These are phyloP conservation scores for Heliocidaris erythrogramma DNA, from an alignment of 35 echinoderm and acorn worm genomes.

Conservation along the genomic window DNA sequence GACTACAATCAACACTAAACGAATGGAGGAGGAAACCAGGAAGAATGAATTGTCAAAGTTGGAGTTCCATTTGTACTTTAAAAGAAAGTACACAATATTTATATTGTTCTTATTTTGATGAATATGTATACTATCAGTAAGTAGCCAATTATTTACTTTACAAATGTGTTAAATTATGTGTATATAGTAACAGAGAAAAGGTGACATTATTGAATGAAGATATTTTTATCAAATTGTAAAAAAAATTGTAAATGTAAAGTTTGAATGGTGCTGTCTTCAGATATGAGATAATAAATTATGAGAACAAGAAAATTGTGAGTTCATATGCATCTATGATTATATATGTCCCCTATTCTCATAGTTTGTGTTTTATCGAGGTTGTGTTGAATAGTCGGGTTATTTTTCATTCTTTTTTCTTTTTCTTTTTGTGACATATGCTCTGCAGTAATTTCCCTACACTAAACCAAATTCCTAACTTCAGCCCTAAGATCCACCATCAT, in stretches of 20 bases:
- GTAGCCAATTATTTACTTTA: neutral
- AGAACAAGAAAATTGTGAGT: neutral
- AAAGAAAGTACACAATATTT: neutral
- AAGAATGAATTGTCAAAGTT: neutral
- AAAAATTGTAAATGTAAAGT: neutral
- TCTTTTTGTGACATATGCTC: no score
- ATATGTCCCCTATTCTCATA: neutral
- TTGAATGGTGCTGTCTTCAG: neutral
- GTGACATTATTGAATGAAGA: neutral
- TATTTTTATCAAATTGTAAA: neutral
- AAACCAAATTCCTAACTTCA: no score
- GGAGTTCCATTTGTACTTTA: neutral
- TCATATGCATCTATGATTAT: neutral
- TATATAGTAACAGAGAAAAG: neutral
- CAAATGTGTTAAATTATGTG: neutral
- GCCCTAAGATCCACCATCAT: no score
- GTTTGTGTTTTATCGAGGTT: neutral
- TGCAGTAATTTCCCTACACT: no score
- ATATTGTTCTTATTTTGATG: neutral
- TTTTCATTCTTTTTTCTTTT: no score
- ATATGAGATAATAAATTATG: neutral
- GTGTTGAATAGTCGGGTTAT: no score
- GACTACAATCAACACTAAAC: neutral
- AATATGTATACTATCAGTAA: neutral
- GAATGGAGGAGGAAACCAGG: neutral